phyloP scores from a whole-genome alignment of 2,797 vertebrate genomes.

The Hemibagrus guttatus region DNA sequence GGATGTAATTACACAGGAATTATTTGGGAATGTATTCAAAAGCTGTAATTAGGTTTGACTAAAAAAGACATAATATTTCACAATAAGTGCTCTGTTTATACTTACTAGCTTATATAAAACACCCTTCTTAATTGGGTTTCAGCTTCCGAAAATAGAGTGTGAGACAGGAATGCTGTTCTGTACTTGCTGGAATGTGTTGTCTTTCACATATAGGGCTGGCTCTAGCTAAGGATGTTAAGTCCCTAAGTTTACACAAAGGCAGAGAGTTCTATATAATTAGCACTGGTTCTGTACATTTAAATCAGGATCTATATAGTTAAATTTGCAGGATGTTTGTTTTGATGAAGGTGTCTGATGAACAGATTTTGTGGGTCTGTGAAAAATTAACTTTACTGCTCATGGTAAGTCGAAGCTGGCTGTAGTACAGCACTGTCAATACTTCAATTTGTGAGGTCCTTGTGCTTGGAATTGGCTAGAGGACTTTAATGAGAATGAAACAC shows the following conservation, averaged over 20 bases:
- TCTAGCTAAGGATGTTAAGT: background rate
- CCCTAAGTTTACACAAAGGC: background rate
- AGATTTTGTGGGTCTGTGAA: background rate
- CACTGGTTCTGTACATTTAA: background rate
- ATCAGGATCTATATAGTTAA: background rate
- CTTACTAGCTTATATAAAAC: conserved; percentile 27
- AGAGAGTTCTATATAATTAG: background rate
- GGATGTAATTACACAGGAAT: conserved; percentile 26
- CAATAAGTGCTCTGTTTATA: conserved; percentile 23
- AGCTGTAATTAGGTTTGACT: conserved; percentile 36
- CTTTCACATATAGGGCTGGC: background rate
- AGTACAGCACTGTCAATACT: conserved; percentile 51
- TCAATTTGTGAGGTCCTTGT: conserved; percentile 53
- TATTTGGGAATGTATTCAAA: conserved; percentile 15
- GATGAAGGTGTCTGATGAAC: background rate
- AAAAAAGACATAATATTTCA: conserved; percentile 24
- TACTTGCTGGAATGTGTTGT: conserved; percentile 14
- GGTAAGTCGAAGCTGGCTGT: conserved; percentile 44
- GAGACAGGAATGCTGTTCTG: conserved; percentile 7
- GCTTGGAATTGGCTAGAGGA: conserved; percentile 54
- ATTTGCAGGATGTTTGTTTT: background rate
- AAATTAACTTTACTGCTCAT: conserved; percentile 37
- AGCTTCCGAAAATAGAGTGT: conserved; percentile 19
- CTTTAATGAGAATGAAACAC: conserved; percentile 61
- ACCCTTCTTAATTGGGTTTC: conserved; percentile 20